Conservation (phyloP, 2,888 invertebrate species). For the Hoplodrina blanda region DNA sequence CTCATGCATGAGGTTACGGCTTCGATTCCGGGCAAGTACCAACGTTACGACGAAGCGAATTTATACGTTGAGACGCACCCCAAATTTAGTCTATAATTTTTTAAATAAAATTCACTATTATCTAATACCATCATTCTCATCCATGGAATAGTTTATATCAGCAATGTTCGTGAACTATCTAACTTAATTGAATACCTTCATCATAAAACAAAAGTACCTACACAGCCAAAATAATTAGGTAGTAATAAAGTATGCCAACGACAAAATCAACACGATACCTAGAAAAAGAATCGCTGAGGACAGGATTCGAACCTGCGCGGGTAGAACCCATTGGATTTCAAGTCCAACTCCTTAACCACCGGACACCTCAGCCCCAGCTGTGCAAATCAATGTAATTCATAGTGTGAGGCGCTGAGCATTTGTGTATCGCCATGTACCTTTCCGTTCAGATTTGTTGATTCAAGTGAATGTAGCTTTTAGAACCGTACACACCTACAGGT, state of each 20-base stretch:
- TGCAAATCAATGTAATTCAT: slow-evolving; percentile 3
- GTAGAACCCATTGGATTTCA: slow-evolving; percentile 91
- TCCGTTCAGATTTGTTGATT: slow-evolving; percentile 26
- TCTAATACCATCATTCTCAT: too few relatives aligned
- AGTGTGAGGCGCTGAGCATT: background rate
- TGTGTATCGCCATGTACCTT: background rate
- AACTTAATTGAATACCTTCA: background rate
- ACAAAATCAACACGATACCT: slow-evolving; percentile 87
- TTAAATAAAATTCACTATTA: too few relatives aligned
- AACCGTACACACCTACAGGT: slow-evolving; percentile 3
- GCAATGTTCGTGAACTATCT: background rate
- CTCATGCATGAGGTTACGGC: too few relatives aligned
- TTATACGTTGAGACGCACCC: too few relatives aligned
- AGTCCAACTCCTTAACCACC: slow-evolving; percentile 91
- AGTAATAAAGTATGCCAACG: slow-evolving; percentile 20
- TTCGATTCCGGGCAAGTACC: too few relatives aligned
- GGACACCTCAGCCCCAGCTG: slow-evolving; percentile 90
- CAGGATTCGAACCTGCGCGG: slow-evolving; percentile 91
- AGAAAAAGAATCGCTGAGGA: slow-evolving; percentile 73
- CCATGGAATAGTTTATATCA: too few relatives aligned
- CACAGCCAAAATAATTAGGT: too few relatives aligned
- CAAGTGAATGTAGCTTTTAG: slow-evolving; percentile 24
- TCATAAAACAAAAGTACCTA: background rate
- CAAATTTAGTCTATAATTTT: too few relatives aligned
- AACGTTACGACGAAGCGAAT: too few relatives aligned